Percentiles rank a stretch among this genome's conserved stretches.
These are phyloP conservation scores for Caenorhabditis sp. DNA, from an alignment of 2,888 invertebrate genomes.

Conservation along the genomic window DNA sequence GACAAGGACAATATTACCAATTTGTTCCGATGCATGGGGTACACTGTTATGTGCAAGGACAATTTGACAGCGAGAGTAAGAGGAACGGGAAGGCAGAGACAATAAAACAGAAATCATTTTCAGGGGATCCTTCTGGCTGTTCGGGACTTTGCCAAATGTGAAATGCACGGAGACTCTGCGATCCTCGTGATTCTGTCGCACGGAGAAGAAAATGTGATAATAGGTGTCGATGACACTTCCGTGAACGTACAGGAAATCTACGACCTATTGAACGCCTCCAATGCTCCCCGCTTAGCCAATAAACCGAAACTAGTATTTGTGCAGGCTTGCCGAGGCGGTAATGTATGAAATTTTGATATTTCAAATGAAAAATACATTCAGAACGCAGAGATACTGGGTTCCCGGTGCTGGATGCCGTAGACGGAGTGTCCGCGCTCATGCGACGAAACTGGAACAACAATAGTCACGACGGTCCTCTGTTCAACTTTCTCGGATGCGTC, in stretches of 20 bases:
- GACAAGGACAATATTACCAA: constrained; percentile 70
- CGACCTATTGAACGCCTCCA: constrained; percentile 65
- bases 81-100: neutral
- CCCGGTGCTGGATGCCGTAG: constrained; percentile 31
- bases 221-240: constrained; percentile 68
- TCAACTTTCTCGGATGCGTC: constrained; percentile 50
- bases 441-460: constrained; percentile 38
- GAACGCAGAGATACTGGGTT: constrained; percentile 55
- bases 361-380: neutral
- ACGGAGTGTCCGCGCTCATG: constrained; percentile 27
- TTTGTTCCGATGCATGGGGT: constrained; percentile 72
- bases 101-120: too few species aligned
- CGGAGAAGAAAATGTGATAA: constrained; percentile 74
- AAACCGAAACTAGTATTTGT: constrained; percentile 79
- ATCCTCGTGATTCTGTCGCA: constrained; percentile 76
- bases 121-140: constrained; percentile 67
- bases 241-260: constrained; percentile 63
- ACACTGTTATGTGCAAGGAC: constrained; percentile 66
- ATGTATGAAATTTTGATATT: constrained; percentile 1
- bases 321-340: constrained; percentile 79
- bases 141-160: constrained; percentile 61
- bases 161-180: constrained; percentile 60
- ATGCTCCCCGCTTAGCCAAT: constrained; percentile 73
- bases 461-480: constrained; percentile 41
- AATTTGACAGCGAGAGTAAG: constrained; percentile 71